Percentiles rank a stretch among this genome's conserved stretches.
Conservation (phyloP, 2,113 vertebrate species). For the Rhea pennata region DNA sequence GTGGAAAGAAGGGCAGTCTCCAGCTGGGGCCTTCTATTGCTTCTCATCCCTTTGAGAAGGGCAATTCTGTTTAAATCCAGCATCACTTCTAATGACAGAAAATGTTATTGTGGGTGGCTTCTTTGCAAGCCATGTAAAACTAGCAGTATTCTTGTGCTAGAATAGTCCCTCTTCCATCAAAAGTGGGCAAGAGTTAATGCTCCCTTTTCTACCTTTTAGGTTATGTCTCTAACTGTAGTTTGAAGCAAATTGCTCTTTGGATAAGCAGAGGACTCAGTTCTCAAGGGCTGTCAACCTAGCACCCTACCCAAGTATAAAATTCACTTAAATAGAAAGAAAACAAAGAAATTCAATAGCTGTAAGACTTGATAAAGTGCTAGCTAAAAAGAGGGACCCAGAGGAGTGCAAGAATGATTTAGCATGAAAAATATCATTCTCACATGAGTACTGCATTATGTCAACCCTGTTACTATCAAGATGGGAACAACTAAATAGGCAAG, state of each 20-base stretch:
- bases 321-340: not conserved
- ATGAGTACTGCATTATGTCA: not conserved
- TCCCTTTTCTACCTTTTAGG: not conserved
- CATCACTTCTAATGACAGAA: not conserved
- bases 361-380: not conserved
- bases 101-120: not conserved
- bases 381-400: not conserved
- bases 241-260: not conserved
- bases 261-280: not conserved
- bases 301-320: not conserved
- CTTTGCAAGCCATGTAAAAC: not conserved
- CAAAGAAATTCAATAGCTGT: slow-evolving; percentile 8
- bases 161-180: not conserved
- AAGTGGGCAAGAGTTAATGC: not conserved
- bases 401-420: not conserved
- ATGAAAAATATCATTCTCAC: not conserved
- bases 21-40: not conserved
- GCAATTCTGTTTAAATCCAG: not conserved
- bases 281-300: not conserved
- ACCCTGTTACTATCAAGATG: not conserved
- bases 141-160: not conserved
- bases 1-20: not conserved
- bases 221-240: not conserved
- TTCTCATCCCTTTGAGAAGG: not conserved
- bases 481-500: not conserved